phyloP scores from a whole-genome alignment of 92 coral and sea anemone species.

The Phymanthus crucifer region DNA sequence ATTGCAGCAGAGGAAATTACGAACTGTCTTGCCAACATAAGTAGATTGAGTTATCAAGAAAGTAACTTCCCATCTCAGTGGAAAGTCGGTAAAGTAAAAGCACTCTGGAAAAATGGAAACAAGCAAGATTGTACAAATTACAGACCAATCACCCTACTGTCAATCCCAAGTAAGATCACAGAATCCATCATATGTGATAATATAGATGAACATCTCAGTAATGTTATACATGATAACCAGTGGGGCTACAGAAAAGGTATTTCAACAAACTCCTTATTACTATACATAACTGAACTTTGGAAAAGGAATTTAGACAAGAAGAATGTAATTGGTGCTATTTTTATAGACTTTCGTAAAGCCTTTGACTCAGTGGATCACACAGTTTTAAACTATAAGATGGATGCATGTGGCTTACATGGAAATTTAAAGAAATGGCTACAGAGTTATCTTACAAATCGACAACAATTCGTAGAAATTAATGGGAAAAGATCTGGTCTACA shows the following conservation, averaged over 20 bases:
- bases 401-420: slow-evolving; percentile 20
- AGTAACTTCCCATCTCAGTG: slow-evolving; percentile 30
- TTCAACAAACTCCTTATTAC: slow-evolving; percentile 19
- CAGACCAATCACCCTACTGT: slow-evolving; percentile 28
- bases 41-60: too few species aligned
- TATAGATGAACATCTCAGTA: slow-evolving; percentile 31
- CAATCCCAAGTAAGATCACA: slow-evolving; percentile 33
- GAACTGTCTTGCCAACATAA: neutral
- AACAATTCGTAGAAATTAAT: slow-evolving; percentile 29
- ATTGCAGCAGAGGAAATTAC: slow-evolving; percentile 26
- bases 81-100: slow-evolving; percentile 35
- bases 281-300: slow-evolving; percentile 30
- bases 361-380: too few species aligned
- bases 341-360: too few species aligned
- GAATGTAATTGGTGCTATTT: too few species aligned
- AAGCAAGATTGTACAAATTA: slow-evolving; percentile 24
- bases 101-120: slow-evolving; percentile 18
- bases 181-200: slow-evolving; percentile 37
- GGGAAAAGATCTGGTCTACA: slow-evolving; percentile 19
- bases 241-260: slow-evolving; percentile 34
- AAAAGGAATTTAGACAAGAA: slow-evolving; percentile 18
- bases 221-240: slow-evolving; percentile 29
- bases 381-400: slow-evolving; percentile 14
- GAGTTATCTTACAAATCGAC: slow-evolving; percentile 15
- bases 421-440: slow-evolving; percentile 28